Evolutionary conservation across 2,797 vertebrate species (phyloP), one percentile per base, ranked within the genome.

Genomic region (Megalops cyprinoides): DNA sequence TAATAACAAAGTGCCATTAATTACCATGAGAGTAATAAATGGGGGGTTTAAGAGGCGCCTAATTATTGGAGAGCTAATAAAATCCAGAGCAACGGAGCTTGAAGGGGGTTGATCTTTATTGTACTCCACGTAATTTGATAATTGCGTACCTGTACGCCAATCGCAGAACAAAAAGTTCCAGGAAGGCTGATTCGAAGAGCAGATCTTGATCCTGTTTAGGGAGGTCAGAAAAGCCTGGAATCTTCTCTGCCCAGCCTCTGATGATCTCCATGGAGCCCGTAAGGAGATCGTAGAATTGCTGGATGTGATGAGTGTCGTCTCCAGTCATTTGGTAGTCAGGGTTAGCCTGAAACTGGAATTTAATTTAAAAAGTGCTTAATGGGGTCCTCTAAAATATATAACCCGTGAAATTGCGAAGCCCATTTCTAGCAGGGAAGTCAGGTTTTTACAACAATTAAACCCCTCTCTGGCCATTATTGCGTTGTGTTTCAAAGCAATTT

Each of bases 261-360:
- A 99, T 98, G 90, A 99, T 97, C 89, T 97, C 97, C 98, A 99
- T 99, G 18, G 97, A 99, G 76, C 96, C 94, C 79, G 96, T 99
- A 83, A 99, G 85, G 34, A 99, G 96, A 87, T 98, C 97, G n/a
- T 99, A 99, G 89, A 99, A 99, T 89, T 97, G 97, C 86, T 96
- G 95, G 84, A 99, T 97, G 25, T 99, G 96, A 85, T 97, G 96
- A 12, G 96, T 96, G 82, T 98, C 97, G 1, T 99, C 98, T 46
- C 94, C 96, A 25, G 92, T 92, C 88, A 91, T 86, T 73, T 96
- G 95, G 91, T 94, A 97, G 80, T 96, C 97, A 48, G 96, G 94
- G 88, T 93, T 96, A 9, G 96, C 94, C 92, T 97, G 96, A 88
- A 98, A 96, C 97, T 99, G 90, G 88, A 91, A 90, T 88, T 89